A percentile compares a stretch with the other conserved stretches of the same genome.
These are phyloP conservation scores for Aporophyla nigra DNA, from an alignment of 2,888 invertebrate species.

Conservation along the genomic window DNA sequence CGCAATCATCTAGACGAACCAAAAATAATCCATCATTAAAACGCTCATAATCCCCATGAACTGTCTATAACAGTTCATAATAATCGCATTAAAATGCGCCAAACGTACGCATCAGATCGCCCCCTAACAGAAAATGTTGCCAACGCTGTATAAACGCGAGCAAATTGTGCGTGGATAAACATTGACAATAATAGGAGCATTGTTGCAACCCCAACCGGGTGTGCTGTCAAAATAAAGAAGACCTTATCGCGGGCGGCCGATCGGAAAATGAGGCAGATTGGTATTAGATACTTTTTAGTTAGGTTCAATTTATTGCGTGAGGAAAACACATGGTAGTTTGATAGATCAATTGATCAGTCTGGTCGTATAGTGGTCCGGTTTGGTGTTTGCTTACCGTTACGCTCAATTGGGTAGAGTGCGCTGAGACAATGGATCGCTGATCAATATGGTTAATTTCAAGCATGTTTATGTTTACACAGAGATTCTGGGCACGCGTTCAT, in stretches of 20 bases:
- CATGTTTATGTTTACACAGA: slow-evolving; percentile 22
- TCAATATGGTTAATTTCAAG: slow-evolving; percentile 17
- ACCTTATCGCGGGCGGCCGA: slow-evolving; percentile 66
- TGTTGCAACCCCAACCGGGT: slow-evolving; percentile 81
- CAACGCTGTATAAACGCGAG: slow-evolving; percentile 87
- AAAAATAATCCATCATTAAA: slow-evolving; percentile 54
- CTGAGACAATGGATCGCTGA: slow-evolving; percentile 27
- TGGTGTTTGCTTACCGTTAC: slow-evolving; percentile 24
- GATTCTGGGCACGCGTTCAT: slow-evolving; percentile 27
- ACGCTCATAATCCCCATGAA: slow-evolving; percentile 54
- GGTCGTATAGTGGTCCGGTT: slow-evolving; percentile 27
- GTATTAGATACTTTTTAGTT: slow-evolving; percentile 61
- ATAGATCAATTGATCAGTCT: slow-evolving; percentile 5
- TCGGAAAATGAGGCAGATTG: slow-evolving; percentile 70
- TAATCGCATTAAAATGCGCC: slow-evolving; percentile 79
- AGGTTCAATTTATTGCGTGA: slow-evolving; percentile 29
- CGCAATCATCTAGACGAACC: background rate
- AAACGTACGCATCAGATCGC: slow-evolving; percentile 63
- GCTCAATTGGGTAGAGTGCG: slow-evolving; percentile 38
- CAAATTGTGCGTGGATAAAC: slow-evolving; percentile 91
- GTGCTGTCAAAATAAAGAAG: slow-evolving; percentile 69
- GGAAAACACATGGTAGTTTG: slow-evolving; percentile 18
- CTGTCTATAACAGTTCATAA: slow-evolving; percentile 64
- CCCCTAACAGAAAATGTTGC: slow-evolving; percentile 80
- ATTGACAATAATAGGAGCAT: slow-evolving; percentile 87